Conservation (phyloP, 2,797 vertebrate species). For the Dendrocincla tyrannina region DNA sequence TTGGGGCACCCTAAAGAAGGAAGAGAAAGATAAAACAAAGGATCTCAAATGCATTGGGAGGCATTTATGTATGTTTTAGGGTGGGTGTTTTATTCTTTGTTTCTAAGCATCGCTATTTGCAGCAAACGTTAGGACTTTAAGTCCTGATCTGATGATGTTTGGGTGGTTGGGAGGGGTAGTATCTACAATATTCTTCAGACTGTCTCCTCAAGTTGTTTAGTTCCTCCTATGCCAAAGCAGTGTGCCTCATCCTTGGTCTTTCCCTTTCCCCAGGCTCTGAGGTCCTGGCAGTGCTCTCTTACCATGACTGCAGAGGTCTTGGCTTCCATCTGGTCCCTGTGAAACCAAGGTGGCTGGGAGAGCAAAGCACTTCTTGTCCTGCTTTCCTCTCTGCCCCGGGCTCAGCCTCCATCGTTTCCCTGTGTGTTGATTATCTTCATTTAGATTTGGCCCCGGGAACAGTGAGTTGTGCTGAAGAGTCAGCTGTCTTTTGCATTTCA, state of each 20-base stretch:
- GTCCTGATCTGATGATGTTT: background rate
- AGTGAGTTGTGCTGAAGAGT: background rate
- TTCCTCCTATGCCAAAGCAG: background rate
- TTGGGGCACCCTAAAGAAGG: background rate
- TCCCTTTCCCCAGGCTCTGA: background rate
- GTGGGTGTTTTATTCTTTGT: background rate
- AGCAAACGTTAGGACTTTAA: background rate
- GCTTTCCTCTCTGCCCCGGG: background rate
- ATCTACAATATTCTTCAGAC: background rate
- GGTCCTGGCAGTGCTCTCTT: background rate
- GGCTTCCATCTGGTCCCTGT: background rate
- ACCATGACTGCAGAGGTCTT: fast-evolving
- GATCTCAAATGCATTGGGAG: background rate
- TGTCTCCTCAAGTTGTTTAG: background rate
- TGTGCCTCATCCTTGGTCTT: background rate
- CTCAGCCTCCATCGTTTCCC: background rate
- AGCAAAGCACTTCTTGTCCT: background rate
- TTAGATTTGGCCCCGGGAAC: background rate
- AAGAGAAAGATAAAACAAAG: background rate
- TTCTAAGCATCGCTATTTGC: background rate
- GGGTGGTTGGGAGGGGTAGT: background rate
- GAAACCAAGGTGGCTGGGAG: background rate
- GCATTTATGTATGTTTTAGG: background rate
- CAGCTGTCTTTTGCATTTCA: background rate
- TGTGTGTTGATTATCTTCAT: fast-evolving